Conservation (phyloP, 2,888 invertebrate genomes). For the Volucella zonaria region DNA sequence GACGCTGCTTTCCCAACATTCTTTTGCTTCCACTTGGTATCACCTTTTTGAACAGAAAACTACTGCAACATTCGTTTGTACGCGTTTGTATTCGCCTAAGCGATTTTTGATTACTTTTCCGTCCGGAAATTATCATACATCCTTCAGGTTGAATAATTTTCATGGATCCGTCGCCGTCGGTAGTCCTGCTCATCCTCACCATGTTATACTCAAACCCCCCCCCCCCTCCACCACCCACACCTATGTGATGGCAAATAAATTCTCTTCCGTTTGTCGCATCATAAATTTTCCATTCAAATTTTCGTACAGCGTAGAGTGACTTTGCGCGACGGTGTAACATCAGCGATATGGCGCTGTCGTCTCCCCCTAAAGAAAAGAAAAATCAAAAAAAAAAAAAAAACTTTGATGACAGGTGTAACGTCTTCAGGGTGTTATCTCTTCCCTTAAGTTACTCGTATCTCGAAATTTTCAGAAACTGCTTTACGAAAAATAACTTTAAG, state of each 20-base stretch:
- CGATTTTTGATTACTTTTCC: slow-evolving; percentile 83
- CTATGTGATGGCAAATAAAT: slow-evolving; percentile 71
- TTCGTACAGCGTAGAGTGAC: slow-evolving; percentile 40
- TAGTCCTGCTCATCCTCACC: slow-evolving; percentile 39
- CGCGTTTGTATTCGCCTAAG: slow-evolving; percentile 80
- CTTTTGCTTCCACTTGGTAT: slow-evolving; percentile 16
- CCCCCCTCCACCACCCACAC: neutral
- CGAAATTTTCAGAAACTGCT: neutral
- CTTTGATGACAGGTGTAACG: slow-evolving; percentile 57
- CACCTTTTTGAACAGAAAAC: slow-evolving; percentile 53
- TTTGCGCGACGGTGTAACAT: slow-evolving; percentile 55
- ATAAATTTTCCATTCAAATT: slow-evolving; percentile 73
- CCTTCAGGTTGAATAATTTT: slow-evolving; percentile 83
- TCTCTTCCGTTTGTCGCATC: slow-evolving; percentile 73
- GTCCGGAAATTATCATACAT: slow-evolving; percentile 83
- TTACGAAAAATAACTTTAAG: slow-evolving; percentile 13
- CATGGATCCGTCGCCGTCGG: slow-evolving; percentile 77
- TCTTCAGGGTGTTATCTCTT: neutral
- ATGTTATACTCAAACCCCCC: neutral
- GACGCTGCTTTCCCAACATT: slow-evolving; percentile 3
- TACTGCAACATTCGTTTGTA: slow-evolving; percentile 57
- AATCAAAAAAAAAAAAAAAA: slow-evolving; percentile 28
- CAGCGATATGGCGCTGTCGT: slow-evolving; percentile 47
- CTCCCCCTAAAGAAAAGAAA: neutral
- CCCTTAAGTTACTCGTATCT: neutral